Evolutionary conservation across 2,113 vertebrate species (phyloP), one percentile per base, ranked within the genome.

Genomic region (Gadus chalcogrammus): DNA sequence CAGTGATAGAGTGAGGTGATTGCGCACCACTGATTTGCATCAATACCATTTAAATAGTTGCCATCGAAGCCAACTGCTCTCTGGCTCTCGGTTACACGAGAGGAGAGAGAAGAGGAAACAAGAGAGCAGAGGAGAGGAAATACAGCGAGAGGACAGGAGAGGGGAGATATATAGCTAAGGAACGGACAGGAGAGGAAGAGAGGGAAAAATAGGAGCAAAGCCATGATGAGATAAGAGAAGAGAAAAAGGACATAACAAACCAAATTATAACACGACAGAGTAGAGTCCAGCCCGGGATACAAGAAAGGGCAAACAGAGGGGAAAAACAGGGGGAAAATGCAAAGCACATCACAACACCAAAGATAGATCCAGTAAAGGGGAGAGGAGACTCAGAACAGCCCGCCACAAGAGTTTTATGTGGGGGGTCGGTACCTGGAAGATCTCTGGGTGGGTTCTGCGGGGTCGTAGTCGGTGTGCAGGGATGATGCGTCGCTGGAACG

Each of bases 401-500:
- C 38, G 17, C 4, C 11, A 18, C 28, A 11, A 20, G 59, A 22
- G 60, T n/a, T n/a, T n/a, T n/a, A n/a, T 20, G 20, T 0, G 60
- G 22, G 3, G 5, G 64, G 64, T 65, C 31, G 35, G 28, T 79
- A 96, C 97, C 95, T 93, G 92, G 64, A 95, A 94, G 68, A 91
- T 93, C 83, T 96, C 96, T 0, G 96, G 92, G 81, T 95, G 95
- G 2, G 93, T 95, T 86, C 95, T 93, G 48, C 94, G 83, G 75
- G 88, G 95, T 75, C 91, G 94, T 75, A 94, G 90, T 69, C 93
- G 81, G 79, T 92, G 92, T 71, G 95, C 93, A 15, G 96, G 90
- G 60, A 97, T 88, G 69, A 96, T 94, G 79, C 96, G 95, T 8
- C 95, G 93, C 73, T 97, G 95, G 60, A 96, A 93, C 35, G 93